These are phyloP conservation scores for Patiria pectinifera DNA, from an alignment of 53 echinoderm and acorn worm genomes.

Conservation along the genomic window DNA sequence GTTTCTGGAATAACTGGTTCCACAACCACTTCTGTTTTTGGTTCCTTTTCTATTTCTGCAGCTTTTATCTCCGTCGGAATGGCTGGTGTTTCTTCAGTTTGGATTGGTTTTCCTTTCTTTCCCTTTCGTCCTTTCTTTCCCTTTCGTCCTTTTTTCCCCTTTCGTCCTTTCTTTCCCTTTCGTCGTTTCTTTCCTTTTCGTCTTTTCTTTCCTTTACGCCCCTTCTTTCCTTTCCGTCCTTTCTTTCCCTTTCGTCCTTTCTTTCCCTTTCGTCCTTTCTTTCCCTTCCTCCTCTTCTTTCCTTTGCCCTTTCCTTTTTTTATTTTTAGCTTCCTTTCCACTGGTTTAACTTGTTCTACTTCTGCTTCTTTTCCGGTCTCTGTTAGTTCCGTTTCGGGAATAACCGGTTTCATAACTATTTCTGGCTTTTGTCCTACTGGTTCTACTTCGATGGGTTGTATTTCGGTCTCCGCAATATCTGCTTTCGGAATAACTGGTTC, in stretches of 20 bases:
- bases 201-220: background rate
- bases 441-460: no score
- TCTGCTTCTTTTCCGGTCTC: background rate
- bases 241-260: conserved; percentile 8
- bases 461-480: background rate
- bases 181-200: background rate
- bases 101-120: background rate
- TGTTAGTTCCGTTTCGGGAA: background rate
- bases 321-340: background rate
- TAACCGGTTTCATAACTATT: background rate
- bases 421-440: background rate
- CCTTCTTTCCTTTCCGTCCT: background rate
- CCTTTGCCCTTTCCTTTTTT: background rate
- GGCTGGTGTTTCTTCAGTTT: background rate
- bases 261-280: background rate
- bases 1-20: background rate
- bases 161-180: background rate
- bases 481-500: background rate
- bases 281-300: background rate
- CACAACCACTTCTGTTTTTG: background rate
- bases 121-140: background rate
- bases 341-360: conserved; percentile 1
- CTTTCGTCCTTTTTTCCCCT: background rate
- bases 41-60: background rate
- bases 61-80: background rate